Base-by-base conservation (phyloP, 2,888 invertebrate genomes). In the Limnephilus rhombicus region DNA sequence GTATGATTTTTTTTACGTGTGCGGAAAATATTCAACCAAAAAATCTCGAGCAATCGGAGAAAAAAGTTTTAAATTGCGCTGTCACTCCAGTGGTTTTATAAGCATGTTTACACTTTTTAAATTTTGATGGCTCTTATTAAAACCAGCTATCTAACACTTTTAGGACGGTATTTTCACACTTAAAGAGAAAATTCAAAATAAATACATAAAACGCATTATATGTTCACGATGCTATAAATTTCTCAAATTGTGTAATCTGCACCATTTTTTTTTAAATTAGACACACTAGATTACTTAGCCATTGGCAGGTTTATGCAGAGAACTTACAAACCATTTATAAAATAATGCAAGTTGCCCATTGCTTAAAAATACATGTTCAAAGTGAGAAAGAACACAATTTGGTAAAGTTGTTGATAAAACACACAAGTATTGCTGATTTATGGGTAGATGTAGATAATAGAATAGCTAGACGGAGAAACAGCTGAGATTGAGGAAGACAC, bases 401-500 rank as follows among this genome's bases (percentile, higher is more conserved):
- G 24, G 15, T 68, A 4, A 24, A 24, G 68, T 68, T 68, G 68
- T 68, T 68, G 24, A 24, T 68, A 18, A 68, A 68, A 68, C 68
- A 68, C 53, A 53, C 68, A 68, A 1, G 24, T 68, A 68, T 68
- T 68, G 68, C 68, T n/a, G 53, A 53, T n/a, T 7, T n/a, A 68
- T 53, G 7, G 2, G 24, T 68, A 68, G 68, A 68, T 49, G 24
- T 68, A 68, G 24, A 68, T n/a, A 24, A 24, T 9, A 68, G n/a
- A 68, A 68, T 68, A 68, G 68, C n/a, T 68, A 68, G 68, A 68
- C 68, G 24, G 24, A 53, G 53, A 89, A 68, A 68, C 91, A 87
- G 68, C 81, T 90, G 11, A 98, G 96, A 94, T 99, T 99, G 95
- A 98, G 97, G 94, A 98, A 97, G 90, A 99, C 96, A 82, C 98